phyloP scores from a whole-genome alignment of 2,113 vertebrate genomes.

The Saiga tatarica region DNA sequence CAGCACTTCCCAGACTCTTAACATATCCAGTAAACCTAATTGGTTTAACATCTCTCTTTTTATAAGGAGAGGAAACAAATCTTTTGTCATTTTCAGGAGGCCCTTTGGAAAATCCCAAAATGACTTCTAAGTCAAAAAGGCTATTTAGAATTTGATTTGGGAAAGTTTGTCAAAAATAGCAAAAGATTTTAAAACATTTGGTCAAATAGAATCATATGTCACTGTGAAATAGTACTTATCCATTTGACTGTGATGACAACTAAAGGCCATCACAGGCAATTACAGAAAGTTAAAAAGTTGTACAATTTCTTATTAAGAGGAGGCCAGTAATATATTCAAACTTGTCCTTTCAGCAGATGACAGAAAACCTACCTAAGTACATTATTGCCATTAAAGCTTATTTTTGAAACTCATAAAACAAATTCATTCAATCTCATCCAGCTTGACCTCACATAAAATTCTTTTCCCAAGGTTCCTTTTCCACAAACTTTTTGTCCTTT shows the following conservation, averaged over 20 bases:
- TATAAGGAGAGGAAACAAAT: neutral
- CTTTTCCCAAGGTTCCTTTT: neutral
- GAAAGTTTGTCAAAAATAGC: neutral
- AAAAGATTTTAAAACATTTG: neutral
- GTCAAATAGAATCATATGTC: neutral
- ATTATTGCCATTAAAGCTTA: neutral
- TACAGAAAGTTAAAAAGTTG: neutral
- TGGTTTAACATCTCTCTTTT: neutral
- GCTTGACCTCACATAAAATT: neutral
- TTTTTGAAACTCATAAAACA: neutral
- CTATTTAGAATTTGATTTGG: neutral
- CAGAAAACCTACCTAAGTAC: neutral
- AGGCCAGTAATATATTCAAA: neutral
- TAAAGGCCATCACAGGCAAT: neutral
- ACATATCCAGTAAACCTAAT: neutral
- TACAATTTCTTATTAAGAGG: neutral
- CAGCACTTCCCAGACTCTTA: fast-evolving
- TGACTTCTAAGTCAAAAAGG: neutral
- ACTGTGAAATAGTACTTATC: neutral
- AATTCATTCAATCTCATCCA: neutral
- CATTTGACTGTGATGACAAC: neutral
- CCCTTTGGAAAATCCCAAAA: neutral
- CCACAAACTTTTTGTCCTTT: neutral
- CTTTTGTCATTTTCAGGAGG: neutral
- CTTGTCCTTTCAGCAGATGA: neutral